Evolutionary conservation across 2,113 vertebrate genomes (phyloP).

Genomic region (Cyanoramphus novaezelandiae): DNA sequence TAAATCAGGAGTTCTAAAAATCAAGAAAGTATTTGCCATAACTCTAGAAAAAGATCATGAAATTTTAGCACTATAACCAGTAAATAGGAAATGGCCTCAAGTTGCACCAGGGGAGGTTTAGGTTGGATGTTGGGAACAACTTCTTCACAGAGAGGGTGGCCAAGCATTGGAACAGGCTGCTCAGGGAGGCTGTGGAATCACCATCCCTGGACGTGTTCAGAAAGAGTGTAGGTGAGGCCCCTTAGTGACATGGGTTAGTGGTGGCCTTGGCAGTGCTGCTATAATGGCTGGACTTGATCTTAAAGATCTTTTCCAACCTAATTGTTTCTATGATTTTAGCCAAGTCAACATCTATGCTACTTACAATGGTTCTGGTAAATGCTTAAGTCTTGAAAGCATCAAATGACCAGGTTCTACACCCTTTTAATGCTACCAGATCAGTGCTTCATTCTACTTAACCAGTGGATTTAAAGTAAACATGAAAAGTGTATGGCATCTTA

Average conservation of each 20-base stretch:
- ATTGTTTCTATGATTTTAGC: background rate
- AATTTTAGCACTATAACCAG: background rate
- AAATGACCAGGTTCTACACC: background rate
- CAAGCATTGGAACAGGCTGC: background rate
- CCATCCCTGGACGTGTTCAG: background rate
- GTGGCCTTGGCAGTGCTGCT: background rate
- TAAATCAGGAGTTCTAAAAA: background rate
- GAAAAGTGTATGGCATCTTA: background rate
- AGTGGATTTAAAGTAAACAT: background rate
- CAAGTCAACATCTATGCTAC: background rate
- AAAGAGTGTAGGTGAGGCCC: background rate
- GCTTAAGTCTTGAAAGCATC: background rate
- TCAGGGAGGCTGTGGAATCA: background rate
- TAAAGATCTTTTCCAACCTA: background rate
- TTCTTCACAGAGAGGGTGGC: background rate
- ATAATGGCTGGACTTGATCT: background rate
- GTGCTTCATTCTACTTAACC: background rate
- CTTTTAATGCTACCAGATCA: background rate
- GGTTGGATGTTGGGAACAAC: background rate
- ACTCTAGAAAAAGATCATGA: background rate
- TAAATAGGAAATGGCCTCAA: background rate
- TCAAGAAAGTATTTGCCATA: background rate
- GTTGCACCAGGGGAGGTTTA: background rate
- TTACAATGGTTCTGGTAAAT: background rate
- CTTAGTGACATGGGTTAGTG: background rate